Conservation (phyloP, 2,888 invertebrate species). For the Hydroisotoma schaefferi region DNA sequence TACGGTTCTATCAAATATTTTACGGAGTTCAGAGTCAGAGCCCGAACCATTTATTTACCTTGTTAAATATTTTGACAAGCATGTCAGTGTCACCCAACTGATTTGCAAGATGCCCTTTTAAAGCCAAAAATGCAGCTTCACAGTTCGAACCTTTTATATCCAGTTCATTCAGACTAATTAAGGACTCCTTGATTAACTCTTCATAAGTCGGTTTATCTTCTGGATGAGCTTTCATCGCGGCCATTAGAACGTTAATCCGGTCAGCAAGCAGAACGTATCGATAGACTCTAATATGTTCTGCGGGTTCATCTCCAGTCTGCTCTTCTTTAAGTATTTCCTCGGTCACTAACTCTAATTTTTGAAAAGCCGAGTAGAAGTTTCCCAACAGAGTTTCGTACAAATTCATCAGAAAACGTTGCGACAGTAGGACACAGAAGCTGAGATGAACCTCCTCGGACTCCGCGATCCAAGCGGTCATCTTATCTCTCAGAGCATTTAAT, state of each 20-base stretch:
- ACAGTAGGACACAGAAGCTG: not conserved
- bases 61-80: not conserved
- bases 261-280: not conserved
- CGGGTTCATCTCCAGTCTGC: not conserved
- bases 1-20: no score
- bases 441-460: not conserved
- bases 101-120: not conserved
- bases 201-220: no score
- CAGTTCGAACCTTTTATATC: not conserved
- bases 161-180: no score
- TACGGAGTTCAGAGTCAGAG: no score
- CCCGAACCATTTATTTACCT: not conserved
- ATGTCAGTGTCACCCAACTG: not conserved
- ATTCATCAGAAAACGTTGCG: not conserved
- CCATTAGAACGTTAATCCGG: not conserved
- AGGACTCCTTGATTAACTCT: no score
- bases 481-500: not conserved
- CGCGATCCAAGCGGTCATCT: not conserved
- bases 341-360: not conserved
- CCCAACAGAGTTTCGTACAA: not conserved
- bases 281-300: slow-evolving; percentile 1
- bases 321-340: not conserved
- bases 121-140: slow-evolving; percentile 1
- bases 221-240: not conserved
- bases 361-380: not conserved